Percentiles rank a stretch among this genome's conserved stretches.
Evolutionary conservation across 2,113 vertebrate genomes (phyloP).

Genomic region (Vireo altiloquus): DNA sequence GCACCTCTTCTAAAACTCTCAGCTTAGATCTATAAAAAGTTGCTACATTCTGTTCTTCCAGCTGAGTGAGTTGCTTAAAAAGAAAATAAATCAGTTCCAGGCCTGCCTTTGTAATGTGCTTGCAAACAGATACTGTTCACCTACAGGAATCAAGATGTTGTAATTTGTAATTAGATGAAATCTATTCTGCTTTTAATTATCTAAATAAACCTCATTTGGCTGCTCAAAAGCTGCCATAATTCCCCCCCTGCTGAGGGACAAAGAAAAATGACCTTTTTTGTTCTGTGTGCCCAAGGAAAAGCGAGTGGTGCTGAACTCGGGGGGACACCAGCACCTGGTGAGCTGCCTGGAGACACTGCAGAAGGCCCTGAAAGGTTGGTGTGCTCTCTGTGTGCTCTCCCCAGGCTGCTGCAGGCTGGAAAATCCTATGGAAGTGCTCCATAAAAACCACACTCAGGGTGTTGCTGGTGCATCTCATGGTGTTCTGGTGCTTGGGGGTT

Average conservation of each 20-base stretch:
- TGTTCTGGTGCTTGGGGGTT: background rate
- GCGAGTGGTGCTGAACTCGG: conserved; percentile 85
- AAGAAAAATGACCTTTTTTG: background rate
- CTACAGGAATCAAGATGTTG: background rate
- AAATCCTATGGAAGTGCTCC: background rate
- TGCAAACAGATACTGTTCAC: background rate
- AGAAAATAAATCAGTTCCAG: background rate
- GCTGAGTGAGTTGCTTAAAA: background rate
- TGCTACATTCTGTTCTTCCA: background rate
- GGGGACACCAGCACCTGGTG: conserved; percentile 91
- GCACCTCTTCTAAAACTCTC: background rate
- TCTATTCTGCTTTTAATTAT: background rate
- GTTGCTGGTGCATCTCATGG: rapidly evolving
- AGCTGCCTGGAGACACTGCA: conserved; percentile 94
- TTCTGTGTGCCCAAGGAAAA: conserved; percentile 82
- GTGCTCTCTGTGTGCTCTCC: rapidly evolving
- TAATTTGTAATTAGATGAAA: background rate
- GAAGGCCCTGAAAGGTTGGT: conserved; percentile 94
- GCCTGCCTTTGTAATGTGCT: background rate
- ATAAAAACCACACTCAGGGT: no score
- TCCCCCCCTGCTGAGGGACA: background rate
- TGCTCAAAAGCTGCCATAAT: background rate
- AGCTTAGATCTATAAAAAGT: background rate
- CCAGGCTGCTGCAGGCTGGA: background rate
- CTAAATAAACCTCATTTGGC: background rate